Evolutionary conservation across 1,140 invertebrate genomes (phyloP), one percentile per base, ranked within the genome.

Genomic region (Tribolium madens): DNA sequence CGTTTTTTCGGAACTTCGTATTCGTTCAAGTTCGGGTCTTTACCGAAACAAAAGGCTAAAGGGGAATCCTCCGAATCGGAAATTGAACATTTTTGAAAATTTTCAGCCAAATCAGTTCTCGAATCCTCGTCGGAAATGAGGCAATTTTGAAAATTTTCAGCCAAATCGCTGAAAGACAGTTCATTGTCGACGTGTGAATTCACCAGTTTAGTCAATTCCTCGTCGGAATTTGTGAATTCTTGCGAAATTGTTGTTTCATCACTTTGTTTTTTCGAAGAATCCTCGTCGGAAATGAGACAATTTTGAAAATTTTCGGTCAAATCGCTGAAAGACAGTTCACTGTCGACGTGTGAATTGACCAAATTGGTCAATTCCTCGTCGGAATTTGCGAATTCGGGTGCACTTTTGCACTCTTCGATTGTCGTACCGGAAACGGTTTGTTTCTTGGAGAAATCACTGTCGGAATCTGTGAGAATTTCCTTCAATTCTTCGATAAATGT

Each of bases 1-100:
- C 77, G 77, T 57, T 80, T 80, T 33, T 80, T 80, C 4, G 79
- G 79, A 6, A 80, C 79, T 9, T 68, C 73, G 36, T 80, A 80
- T n/a, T 80, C 77, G 53, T 10, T 18, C 9, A 26, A 18, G 6
- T 31, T 21, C 9, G 1, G 10, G 18, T 2, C 33, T 68, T 68
- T 68, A 12, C 33, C 60, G 5, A 68, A 68, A 42, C 60, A 68
- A 12, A 42, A 68, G 21, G 21, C 3, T 26, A 26, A 26, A 26
- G n/a, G n/a, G n/a, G n/a, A n/a, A n/a, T n/a, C n/a, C n/a, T 2
- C 21, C 21, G 21, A 26, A 26, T 26, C 21, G 21, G 1, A n/a
- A n/a, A n/a, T n/a, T n/a, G n/a, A n/a, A n/a, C n/a, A n/a, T 26
- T 26, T 26, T 26, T 26, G 21, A 4, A 3, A 26, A 26, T 26